These are phyloP conservation scores for Aurelia sp. DNA, from an alignment of 30 jellyfish, hydroid and myxozoan species.

Conservation along the genomic window DNA sequence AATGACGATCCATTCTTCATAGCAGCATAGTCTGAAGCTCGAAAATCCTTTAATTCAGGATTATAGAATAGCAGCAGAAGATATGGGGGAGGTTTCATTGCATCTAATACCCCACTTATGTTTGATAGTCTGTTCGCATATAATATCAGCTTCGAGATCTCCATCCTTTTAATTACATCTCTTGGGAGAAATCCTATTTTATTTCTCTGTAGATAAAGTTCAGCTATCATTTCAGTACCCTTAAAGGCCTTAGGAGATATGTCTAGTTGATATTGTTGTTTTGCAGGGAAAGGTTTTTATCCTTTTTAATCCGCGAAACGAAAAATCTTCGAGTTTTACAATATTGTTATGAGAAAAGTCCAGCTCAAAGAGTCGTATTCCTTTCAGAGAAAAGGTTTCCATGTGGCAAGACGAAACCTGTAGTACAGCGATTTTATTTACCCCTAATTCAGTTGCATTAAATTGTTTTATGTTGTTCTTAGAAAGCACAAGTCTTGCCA, in stretches of 20 bases:
- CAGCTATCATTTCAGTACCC: not conserved
- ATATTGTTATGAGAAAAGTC: constrained; percentile 21
- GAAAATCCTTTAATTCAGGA: constrained; percentile 8
- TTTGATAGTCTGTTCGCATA: constrained; percentile 11
- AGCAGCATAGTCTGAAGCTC: not conserved
- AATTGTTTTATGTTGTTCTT: not conserved
- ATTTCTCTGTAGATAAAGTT: constrained; percentile 23
- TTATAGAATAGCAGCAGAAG: constrained; percentile 18
- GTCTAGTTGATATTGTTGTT: constrained; percentile 12
- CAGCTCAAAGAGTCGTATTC: not conserved
- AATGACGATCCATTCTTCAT: constrained; percentile 11
- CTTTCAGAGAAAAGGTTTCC: not conserved
- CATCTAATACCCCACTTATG: constrained; percentile 19
- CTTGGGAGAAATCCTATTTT: constrained; percentile 12
- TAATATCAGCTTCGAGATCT: not conserved
- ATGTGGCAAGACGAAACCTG: not conserved
- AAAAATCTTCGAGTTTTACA: not conserved
- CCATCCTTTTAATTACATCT: constrained; percentile 1
- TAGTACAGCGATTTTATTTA: not conserved
- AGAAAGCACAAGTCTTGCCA: not conserved
- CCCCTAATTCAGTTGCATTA: not conserved
- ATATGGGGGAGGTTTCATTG: constrained; percentile 3
- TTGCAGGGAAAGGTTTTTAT: not conserved
- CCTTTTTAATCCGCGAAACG: not conserved
- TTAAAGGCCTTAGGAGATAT: constrained; percentile 37